phyloP scores from a whole-genome alignment of 2,797 vertebrate species.

The Sibirionetta formosa region DNA sequence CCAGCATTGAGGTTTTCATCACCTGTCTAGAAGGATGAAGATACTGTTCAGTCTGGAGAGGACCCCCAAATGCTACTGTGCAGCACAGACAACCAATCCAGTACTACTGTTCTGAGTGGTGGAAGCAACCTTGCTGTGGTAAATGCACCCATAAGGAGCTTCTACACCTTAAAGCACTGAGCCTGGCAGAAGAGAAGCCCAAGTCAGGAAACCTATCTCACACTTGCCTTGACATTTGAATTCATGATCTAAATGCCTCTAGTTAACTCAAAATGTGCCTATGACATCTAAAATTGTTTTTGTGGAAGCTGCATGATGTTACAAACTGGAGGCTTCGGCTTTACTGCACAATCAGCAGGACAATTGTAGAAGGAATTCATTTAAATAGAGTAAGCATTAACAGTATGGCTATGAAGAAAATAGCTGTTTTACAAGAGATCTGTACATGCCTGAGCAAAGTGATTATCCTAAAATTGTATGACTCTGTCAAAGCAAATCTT shows the following conservation, averaged over 20 bases:
- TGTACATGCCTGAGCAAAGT: neutral
- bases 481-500: neutral
- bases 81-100: neutral
- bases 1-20: neutral
- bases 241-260: constrained; percentile 62
- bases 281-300: constrained; percentile 35
- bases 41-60: neutral
- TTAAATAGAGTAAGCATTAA: neutral
- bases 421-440: neutral
- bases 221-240: constrained; percentile 4
- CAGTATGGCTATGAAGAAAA: neutral
- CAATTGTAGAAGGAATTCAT: neutral
- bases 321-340: neutral
- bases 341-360: constrained; percentile 20
- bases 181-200: constrained; percentile 10
- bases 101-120: neutral
- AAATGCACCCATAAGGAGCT: neutral
- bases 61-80: neutral
- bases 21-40: neutral
- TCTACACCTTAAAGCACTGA: neutral
- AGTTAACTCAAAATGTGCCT: constrained; percentile 38
- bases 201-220: neutral
- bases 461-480: neutral
- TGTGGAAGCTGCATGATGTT: constrained; percentile 50
- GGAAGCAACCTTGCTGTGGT: neutral